Base-by-base conservation (phyloP, 2,888 invertebrate genomes). In the Disparrhopalites patrizii region DNA sequence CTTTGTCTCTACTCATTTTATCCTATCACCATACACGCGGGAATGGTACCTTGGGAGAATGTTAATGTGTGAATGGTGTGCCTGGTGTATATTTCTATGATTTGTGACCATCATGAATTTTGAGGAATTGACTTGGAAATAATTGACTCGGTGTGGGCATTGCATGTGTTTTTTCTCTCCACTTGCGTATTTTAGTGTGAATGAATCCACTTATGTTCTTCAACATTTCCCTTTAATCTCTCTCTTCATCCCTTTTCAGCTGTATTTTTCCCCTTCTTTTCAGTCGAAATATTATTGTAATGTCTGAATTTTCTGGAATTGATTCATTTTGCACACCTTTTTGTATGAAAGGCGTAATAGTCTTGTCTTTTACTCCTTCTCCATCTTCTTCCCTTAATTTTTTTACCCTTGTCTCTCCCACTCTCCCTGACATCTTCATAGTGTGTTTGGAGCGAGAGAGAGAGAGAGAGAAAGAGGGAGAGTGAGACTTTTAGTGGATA, bases 281-380 rank as follows among this genome's bases (percentile, higher is more conserved):
- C 13, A 36, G 36, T 47, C n/a, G 15, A 47, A 8, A 13, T 23
- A 47, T 20, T 7, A 36, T 7, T 47, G 23, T 47, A 47, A 47
- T 23, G 47, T 47, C 47, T 47, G 47, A 47, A 47, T 47, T 47
- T 15, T 43, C 20, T 10, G 23, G 47, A 18, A 54, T 54, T 54
- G 31, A 31, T 54, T 54, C 54, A 54, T 54, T 54, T 54, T 20
- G 54, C 54, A 54, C 54, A 54, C 31, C 47, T 23, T 5, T 47
- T 8, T 13, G 40, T 40, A n/a, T n/a, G n/a, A n/a, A n/a, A n/a
- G n/a, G n/a, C n/a, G n/a, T n/a, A n/a, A n/a, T n/a, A n/a, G n/a
- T n/a, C n/a, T n/a, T n/a, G n/a, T n/a, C n/a, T n/a, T n/a, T n/a
- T n/a, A n/a, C n/a, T n/a, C n/a, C n/a, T n/a, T n/a, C n/a, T n/a